Conservation (phyloP, 2,797 vertebrate genomes). For the Takifugu ocellatus region DNA sequence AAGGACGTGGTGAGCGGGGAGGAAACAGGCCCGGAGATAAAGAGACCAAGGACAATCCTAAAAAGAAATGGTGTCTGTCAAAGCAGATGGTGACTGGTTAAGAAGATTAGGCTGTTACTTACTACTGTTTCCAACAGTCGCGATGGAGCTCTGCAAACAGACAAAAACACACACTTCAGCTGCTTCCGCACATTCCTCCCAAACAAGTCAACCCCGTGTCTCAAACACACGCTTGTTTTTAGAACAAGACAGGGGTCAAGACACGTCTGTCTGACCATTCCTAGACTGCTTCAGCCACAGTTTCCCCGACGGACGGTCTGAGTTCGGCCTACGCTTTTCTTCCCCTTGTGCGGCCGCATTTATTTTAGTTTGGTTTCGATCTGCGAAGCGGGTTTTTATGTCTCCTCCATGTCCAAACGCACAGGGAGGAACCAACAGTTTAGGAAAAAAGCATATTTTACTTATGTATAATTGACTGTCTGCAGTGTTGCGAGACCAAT, state of each 20-base stretch:
- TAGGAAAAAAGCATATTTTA: too few species aligned
- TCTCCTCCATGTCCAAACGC: too few species aligned
- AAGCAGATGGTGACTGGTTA: slow-evolving; percentile 70
- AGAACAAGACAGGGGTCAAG: slow-evolving; percentile 8
- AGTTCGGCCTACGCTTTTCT: not conserved
- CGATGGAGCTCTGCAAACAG: slow-evolving; percentile 46
- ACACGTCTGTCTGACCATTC: not conserved
- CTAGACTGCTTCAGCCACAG: not conserved
- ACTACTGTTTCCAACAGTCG: slow-evolving; percentile 41
- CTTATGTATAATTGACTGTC: too few species aligned
- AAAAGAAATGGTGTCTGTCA: slow-evolving; percentile 49
- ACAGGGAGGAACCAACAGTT: too few species aligned
- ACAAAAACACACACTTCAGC: slow-evolving; percentile 30
- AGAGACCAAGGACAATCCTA: slow-evolving; percentile 23
- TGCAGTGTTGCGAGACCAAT: too few species aligned
- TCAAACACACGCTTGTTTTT: not conserved
- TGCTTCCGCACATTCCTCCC: slow-evolving; percentile 28
- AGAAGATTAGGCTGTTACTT: slow-evolving; percentile 66
- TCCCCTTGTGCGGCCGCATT: too few species aligned
- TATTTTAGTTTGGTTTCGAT: too few species aligned
- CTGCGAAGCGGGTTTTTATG: too few species aligned
- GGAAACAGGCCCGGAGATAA: slow-evolving; percentile 28
- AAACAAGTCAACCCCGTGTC: slow-evolving; percentile 18
- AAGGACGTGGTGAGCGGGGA: slow-evolving; percentile 11
- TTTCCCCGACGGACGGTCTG: not conserved